phyloP scores from a whole-genome alignment of 2,797 vertebrate species.

The Merluccius polli region DNA sequence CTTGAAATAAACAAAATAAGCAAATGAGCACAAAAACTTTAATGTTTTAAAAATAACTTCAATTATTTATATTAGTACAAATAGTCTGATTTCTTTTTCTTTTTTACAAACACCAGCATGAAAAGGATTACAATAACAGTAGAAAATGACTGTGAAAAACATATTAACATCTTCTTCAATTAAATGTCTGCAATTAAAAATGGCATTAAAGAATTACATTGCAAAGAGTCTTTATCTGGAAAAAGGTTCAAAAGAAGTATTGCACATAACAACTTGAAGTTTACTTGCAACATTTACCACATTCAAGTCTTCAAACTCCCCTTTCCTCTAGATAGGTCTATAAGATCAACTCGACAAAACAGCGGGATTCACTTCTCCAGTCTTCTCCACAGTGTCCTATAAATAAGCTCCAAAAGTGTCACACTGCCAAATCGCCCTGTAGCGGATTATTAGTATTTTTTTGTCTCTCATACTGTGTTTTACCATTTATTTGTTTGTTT shows the following conservation, averaged over 20 bases:
- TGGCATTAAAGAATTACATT: slow-evolving; percentile 99
- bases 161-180: slow-evolving; percentile 92
- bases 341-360: slow-evolving; percentile 67
- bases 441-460: slow-evolving; percentile 61
- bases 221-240: slow-evolving; percentile 98
- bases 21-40: slow-evolving; percentile 99
- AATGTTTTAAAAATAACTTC: slow-evolving; percentile 99
- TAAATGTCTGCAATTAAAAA: slow-evolving; percentile 99
- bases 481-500: slow-evolving; percentile 58
- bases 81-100: slow-evolving; percentile 99
- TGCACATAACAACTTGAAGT: slow-evolving; percentile 99
- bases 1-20: slow-evolving; percentile 99
- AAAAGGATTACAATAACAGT: slow-evolving; percentile 99
- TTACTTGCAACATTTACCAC: slow-evolving; percentile 99
- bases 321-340: slow-evolving; percentile 84
- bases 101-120: slow-evolving; percentile 99
- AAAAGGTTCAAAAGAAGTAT: slow-evolving; percentile 99
- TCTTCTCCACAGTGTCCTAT: slow-evolving; percentile 96
- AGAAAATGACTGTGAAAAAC: slow-evolving; percentile 99
- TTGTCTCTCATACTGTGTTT: slow-evolving; percentile 63
- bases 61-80: slow-evolving; percentile 99
- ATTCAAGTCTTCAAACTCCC: slow-evolving; percentile 99
- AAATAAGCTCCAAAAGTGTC: slow-evolving; percentile 85
- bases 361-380: slow-evolving; percentile 89
- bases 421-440: slow-evolving; percentile 75